Conservation (phyloP, 1,140 invertebrate genomes). For the Pseudomyrmex pallidus region DNA sequence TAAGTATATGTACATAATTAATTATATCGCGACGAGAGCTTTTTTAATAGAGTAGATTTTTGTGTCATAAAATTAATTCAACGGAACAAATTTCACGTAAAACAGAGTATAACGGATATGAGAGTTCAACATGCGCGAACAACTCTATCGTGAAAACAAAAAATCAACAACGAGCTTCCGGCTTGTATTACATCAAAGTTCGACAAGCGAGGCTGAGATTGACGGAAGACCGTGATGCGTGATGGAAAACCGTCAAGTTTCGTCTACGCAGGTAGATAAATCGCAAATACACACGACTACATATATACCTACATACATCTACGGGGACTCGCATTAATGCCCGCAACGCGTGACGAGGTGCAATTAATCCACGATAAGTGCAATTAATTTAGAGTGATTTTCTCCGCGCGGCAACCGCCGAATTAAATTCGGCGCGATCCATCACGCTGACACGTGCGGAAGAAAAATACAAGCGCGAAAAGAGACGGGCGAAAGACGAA, state of each 20-base stretch:
- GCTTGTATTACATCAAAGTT: constrained; percentile 34
- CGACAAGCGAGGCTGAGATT: constrained; percentile 39
- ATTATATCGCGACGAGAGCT: background rate
- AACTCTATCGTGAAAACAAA: background rate
- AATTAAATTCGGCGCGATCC: constrained; percentile 33
- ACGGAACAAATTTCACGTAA: background rate
- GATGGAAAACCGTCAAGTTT: constrained; percentile 46
- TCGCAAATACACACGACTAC: constrained; percentile 40
- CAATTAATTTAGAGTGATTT: constrained; percentile 57
- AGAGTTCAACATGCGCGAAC: background rate
- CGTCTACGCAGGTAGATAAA: constrained; percentile 45
- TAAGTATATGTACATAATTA: too few relatives aligned
- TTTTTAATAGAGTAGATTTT: background rate
- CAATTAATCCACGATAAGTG: constrained; percentile 55
- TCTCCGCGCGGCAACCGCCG: constrained; percentile 9
- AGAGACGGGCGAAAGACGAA: background rate
- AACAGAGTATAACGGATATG: constrained; percentile 3
- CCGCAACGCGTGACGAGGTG: constrained; percentile 44
- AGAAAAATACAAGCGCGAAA: constrained; percentile 2
- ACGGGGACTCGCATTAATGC: constrained; percentile 35
- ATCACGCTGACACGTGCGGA: constrained; percentile 20
- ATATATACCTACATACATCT: background rate
- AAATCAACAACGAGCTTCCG: background rate
- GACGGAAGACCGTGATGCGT: constrained; percentile 25
- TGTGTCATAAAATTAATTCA: background rate